Percentiles rank a stretch among this genome's conserved stretches.
phyloP scores from a whole-genome alignment of 2,113 vertebrate species.

The Mormoops blainvillei region DNA sequence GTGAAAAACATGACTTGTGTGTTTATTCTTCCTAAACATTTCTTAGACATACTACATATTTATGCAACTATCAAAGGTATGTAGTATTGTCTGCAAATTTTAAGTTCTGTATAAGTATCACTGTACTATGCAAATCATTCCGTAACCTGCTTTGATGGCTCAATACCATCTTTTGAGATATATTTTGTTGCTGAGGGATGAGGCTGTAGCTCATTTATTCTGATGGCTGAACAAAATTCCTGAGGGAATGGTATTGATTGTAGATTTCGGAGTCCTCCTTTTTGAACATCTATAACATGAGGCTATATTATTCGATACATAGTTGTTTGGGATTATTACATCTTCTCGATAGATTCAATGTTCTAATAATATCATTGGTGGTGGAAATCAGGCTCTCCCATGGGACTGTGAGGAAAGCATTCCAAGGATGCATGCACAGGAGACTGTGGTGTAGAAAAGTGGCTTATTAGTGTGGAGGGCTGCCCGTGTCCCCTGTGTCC shows the following conservation, averaged over 20 bases:
- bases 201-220: not conserved
- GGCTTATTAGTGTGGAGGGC: no score
- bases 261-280: not conserved
- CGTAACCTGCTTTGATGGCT: not conserved
- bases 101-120: not conserved
- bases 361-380: not conserved
- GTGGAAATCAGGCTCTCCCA: no score
- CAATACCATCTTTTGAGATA: not conserved
- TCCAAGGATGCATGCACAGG: no score
- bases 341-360: not conserved
- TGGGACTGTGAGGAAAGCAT: no score
- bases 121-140: not conserved
- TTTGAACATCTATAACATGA: not conserved
- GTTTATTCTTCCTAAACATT: not conserved
- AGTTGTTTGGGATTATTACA: not conserved
- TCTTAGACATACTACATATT: not conserved
- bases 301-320: not conserved
- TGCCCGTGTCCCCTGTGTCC: no score
- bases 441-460: no score
- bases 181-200: not conserved
- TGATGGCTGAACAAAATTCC: not conserved
- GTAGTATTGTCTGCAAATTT: not conserved
- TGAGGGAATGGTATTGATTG: not conserved
- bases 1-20: not conserved
- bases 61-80: not conserved